A percentile compares a stretch with the other conserved stretches of the same genome.
Evolutionary conservation across 2,888 invertebrate genomes (phyloP).

Genomic region (Tetragnatha montana): DNA sequence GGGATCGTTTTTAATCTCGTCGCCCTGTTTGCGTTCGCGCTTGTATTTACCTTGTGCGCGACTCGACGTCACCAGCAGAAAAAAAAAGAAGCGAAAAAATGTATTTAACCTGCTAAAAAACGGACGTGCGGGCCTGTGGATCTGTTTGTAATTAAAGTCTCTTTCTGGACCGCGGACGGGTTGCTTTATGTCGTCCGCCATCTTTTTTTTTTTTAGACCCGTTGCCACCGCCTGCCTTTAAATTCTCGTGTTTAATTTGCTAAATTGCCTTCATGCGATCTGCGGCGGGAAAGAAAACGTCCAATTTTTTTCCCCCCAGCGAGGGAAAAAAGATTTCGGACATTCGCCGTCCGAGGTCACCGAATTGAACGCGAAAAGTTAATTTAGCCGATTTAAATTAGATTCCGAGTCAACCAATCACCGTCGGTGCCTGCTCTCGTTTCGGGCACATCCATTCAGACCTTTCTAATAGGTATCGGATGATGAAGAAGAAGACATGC

Average conservation of each 20-base stretch:
- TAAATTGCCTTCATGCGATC: constrained; percentile 61
- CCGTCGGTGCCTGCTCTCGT: constrained; percentile 14
- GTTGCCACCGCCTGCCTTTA: constrained; percentile 25
- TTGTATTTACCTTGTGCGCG: constrained; percentile 59
- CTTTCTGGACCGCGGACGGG: constrained; percentile 33
- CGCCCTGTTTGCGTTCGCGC: constrained; percentile 59
- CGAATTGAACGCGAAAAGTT: constrained; percentile 54
- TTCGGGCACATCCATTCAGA: constrained; percentile 18
- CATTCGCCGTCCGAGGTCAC: constrained; percentile 39
- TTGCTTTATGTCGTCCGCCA: constrained; percentile 16
- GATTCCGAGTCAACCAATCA: constrained; percentile 60
- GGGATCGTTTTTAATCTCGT: constrained; percentile 54
- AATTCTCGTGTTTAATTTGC: constrained; percentile 58
- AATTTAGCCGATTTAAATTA: constrained; percentile 68
- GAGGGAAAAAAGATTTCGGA: constrained; percentile 31
- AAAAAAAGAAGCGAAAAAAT: constrained; percentile 38
- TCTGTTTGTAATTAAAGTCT: constrained; percentile 69
- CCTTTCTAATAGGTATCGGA: constrained; percentile 49
- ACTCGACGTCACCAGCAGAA: constrained; percentile 2
- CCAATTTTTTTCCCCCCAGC: constrained; percentile 5
- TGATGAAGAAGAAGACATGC: constrained; percentile 37
- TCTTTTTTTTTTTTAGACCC: constrained; percentile 15
- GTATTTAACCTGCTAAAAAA: constrained; percentile 40
- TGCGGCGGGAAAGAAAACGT: constrained; percentile 52
- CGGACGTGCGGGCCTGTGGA: constrained; percentile 16